These are phyloP conservation scores for Microdon myrmicae DNA, from an alignment of 2,888 invertebrate species.

Conservation along the genomic window DNA sequence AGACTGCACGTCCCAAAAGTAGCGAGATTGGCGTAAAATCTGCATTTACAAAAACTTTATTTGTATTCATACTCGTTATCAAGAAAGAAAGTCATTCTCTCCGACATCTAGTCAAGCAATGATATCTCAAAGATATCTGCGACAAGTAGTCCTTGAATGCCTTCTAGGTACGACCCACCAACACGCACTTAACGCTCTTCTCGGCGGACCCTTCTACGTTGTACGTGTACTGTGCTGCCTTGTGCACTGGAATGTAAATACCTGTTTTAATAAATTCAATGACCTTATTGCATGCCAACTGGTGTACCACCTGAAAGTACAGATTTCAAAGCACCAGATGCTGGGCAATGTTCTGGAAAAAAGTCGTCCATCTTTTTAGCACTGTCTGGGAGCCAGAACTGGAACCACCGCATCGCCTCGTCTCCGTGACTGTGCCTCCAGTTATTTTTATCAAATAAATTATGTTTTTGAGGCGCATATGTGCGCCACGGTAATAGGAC, in stretches of 20 bases:
- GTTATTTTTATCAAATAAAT: constrained; percentile 15
- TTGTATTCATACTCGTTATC: no score
- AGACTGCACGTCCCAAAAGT: no score
- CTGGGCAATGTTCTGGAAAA: constrained; percentile 1
- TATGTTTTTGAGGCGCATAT: constrained; percentile 13
- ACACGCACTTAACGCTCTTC: not conserved
- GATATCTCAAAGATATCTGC: not conserved
- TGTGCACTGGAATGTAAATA: not conserved
- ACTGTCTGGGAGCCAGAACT: no score
- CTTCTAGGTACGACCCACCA: no score
- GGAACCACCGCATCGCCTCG: constrained; percentile 8
- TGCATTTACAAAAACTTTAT: no score
- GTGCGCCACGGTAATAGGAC: constrained; percentile 1
- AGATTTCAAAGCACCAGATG: constrained; percentile 13
- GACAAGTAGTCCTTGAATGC: not conserved
- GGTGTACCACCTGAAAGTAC: not conserved
- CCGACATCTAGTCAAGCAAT: no score
- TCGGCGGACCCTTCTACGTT: not conserved
- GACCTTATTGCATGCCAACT: constrained; percentile 14
- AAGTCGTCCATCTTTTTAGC: constrained; percentile 1
- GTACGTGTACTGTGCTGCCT: not conserved
- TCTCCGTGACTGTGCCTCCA: constrained; percentile 4
- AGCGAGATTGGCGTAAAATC: no score
- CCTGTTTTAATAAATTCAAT: constrained; percentile 6
- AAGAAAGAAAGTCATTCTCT: not conserved